Conservation (phyloP, 2,113 vertebrate genomes). For the Madoqua kirkii region DNA sequence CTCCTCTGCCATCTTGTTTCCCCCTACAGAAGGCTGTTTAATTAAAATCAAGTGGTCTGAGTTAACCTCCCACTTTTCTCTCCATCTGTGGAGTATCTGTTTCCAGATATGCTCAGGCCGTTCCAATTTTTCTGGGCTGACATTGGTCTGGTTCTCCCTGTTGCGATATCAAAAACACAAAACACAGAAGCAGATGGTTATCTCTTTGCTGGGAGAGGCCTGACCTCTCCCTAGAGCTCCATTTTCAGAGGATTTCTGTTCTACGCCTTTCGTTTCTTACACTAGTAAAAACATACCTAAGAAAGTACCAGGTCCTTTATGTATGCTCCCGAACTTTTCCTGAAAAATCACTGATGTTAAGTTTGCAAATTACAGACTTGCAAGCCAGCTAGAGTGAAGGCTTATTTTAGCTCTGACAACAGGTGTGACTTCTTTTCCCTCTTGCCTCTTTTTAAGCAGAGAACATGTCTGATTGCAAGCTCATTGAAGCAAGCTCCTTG, state of each 20-base stretch:
- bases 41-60: slow-evolving; percentile 72
- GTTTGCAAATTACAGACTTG: neutral
- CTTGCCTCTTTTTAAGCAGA: neutral
- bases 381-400: neutral
- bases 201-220: neutral
- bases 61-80: slow-evolving; percentile 64
- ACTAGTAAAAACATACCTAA: neutral
- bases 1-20: neutral
- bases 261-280: neutral
- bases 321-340: neutral
- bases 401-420: neutral
- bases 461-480: neutral
- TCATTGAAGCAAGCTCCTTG: neutral
- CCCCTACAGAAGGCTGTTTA: slow-evolving; percentile 45
- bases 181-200: slow-evolving; percentile 12
- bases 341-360: neutral
- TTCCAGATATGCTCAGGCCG: slow-evolving; percentile 56
- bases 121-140: slow-evolving; percentile 55
- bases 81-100: slow-evolving; percentile 70
- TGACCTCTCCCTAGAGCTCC: neutral
- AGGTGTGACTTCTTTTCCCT: neutral
- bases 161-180: neutral
- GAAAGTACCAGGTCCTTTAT: neutral
- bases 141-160: slow-evolving; percentile 29
- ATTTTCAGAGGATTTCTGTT: neutral